phyloP scores from a whole-genome alignment of 2,113 vertebrate genomes.

The Rhinolophus sinicus region DNA sequence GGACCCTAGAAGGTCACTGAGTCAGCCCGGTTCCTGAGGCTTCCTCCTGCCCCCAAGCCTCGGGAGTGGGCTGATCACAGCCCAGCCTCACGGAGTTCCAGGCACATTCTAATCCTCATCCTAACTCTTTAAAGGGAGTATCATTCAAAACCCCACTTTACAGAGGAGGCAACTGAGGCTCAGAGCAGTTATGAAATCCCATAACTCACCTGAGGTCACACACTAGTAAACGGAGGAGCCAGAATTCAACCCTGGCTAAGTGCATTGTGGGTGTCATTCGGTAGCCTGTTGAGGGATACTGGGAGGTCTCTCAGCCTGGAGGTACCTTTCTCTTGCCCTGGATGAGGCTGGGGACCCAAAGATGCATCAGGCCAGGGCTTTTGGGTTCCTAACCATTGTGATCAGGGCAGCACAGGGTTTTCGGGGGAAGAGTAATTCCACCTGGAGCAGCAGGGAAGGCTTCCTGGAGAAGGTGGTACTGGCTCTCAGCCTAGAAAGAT shows the following conservation, averaged over 20 bases:
- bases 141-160: not conserved
- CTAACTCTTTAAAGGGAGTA: not conserved
- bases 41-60: not conserved
- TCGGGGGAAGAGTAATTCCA: not conserved
- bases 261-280: no score
- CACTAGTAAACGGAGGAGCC: not conserved
- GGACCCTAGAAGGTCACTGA: not conserved
- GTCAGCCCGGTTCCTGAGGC: not conserved
- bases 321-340: not conserved
- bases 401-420: not conserved
- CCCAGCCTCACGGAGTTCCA: not conserved
- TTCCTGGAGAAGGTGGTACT: not conserved
- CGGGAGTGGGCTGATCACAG: not conserved
- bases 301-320: not conserved
- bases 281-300: rapidly evolving
- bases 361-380: not conserved
- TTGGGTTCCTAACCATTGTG: not conserved
- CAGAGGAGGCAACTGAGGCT: not conserved
- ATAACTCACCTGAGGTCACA: rapidly evolving
- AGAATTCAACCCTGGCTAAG: not conserved
- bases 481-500: not conserved
- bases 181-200: not conserved
- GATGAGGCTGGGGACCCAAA: not conserved
- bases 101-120: not conserved
- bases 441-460: no score